These are phyloP conservation scores for Xenopus laevis DNA, from an alignment of 2,113 vertebrate species.

Conservation along the genomic window DNA sequence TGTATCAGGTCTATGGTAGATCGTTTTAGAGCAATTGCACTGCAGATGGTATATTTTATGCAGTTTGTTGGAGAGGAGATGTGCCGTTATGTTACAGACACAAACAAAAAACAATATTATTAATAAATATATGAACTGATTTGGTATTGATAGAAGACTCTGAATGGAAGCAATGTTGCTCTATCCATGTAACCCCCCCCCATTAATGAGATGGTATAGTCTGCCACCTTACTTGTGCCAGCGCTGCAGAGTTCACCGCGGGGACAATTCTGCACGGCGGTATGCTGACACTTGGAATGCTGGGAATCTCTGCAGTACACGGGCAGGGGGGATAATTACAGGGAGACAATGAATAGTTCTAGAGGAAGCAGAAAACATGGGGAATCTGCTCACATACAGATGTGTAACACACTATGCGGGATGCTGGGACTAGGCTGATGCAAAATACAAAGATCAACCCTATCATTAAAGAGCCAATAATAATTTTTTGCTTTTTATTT, in stretches of 20 bases:
- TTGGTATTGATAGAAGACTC: conserved; percentile 28
- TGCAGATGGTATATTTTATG: conserved; percentile 22
- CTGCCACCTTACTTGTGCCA: conserved; percentile 11
- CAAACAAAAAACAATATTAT: background rate
- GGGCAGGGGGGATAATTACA: background rate
- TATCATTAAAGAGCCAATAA: too few relatives aligned
- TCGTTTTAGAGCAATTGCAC: background rate
- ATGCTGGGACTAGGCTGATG: too few relatives aligned
- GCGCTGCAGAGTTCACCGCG: background rate
- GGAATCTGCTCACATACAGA: too few relatives aligned
- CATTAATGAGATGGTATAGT: conserved; percentile 19
- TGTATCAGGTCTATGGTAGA: background rate
- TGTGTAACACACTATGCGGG: too few relatives aligned
- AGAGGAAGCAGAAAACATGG: too few relatives aligned
- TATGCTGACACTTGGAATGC: background rate
- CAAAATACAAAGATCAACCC: too few relatives aligned
- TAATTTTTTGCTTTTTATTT: too few relatives aligned
- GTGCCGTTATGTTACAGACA: conserved; percentile 5
- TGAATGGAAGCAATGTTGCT: conserved; percentile 4
- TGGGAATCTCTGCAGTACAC: background rate
- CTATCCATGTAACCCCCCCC: background rate
- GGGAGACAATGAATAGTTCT: background rate
- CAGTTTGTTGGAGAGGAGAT: background rate
- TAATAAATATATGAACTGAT: conserved; percentile 1
- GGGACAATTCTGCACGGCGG: conserved; percentile 8